Evolutionary conservation across 2,888 invertebrate species (phyloP), one percentile per base, ranked within the genome.

Genomic region (Eristalis tenax): DNA sequence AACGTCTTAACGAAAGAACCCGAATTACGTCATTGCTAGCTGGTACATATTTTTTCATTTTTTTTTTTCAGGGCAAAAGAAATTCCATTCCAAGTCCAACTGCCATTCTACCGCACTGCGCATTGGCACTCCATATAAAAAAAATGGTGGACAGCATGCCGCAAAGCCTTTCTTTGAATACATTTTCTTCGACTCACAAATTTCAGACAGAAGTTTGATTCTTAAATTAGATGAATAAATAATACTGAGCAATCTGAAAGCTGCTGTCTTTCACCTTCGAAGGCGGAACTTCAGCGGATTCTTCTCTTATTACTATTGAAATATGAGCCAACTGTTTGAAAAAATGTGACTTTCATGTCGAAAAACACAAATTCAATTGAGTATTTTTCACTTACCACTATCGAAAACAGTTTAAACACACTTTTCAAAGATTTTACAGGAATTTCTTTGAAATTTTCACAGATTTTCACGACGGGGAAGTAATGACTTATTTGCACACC

Each of bases 101-200:
- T 71, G 61, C 71, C 71, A 83, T 71, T 75, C 61, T 68, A 71
- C 77, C 80, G 81, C 77, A 81, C 85, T 85, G 85, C 85, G 85
- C 81, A 85, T 81, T 64, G 68, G 57, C 84, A 80, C 59, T 50
- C 74, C 63, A 74, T 69, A 64, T 40, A 56, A 66, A 43, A 43
- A 84, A 80, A 80, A 80, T 84, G 80, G 80, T 70, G 66, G 61
- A 84, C 43, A 23, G 57, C 57, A 75, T 75, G 68, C 74, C 79
- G 78, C 65, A 75, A 50, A 70, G 43, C 18, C 23, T 43, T 2
- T 64, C 59, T 74, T 43, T 5, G 11, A 28, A 50, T 43, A 43
- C 43, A 18, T 18, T 50, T 50, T 18, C 50, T 8, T 4, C 18
- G 8, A 8, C 6, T 50, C 18, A 66, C 13, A 61, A 73, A 71